A percentile compares a stretch with the other conserved stretches of the same genome.
Conservation (phyloP, 2,797 vertebrate species). For the Telmatherina bonti region DNA sequence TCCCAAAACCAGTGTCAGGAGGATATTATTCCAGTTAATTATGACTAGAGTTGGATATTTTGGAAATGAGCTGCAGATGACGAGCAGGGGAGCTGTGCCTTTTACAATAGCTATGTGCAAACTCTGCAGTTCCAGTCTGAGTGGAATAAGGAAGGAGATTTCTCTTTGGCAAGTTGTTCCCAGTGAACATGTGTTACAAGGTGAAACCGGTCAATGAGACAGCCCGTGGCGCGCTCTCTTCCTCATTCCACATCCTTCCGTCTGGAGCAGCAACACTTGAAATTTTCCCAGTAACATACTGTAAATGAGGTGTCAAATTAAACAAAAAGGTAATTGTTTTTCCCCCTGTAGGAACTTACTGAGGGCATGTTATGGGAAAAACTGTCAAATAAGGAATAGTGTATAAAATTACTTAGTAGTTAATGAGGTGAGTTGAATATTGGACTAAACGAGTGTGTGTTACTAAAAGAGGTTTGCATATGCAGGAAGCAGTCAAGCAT, state of each 20-base stretch:
- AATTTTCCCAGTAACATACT: background rate
- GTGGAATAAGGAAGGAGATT: conserved; percentile 12
- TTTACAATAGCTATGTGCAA: background rate
- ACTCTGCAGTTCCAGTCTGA: conserved; percentile 3
- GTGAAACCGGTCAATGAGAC: conserved; percentile 42
- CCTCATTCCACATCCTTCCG: conserved; percentile 5
- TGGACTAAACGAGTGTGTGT: conserved; percentile 32
- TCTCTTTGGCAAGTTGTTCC: conserved; percentile 39
- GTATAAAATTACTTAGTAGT: conserved; percentile 16
- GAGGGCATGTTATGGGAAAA: background rate
- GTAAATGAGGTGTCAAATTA: background rate
- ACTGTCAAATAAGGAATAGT: background rate
- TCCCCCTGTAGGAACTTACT: background rate
- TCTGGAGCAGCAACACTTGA: conserved; percentile 15
- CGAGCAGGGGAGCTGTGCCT: background rate
- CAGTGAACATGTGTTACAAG: conserved; percentile 62
- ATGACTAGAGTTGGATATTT: background rate
- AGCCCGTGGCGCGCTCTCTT: conserved; percentile 15
- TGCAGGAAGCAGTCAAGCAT: conserved; percentile 17
- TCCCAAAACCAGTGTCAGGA: background rate
- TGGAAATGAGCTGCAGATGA: conserved; percentile 1
- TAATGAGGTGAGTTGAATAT: conserved; percentile 39
- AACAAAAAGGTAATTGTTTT: background rate
- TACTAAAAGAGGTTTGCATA: conserved; percentile 10
- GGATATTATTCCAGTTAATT: background rate